phyloP scores from a whole-genome alignment of 2,113 vertebrate species.

The Strigops habroptila region DNA sequence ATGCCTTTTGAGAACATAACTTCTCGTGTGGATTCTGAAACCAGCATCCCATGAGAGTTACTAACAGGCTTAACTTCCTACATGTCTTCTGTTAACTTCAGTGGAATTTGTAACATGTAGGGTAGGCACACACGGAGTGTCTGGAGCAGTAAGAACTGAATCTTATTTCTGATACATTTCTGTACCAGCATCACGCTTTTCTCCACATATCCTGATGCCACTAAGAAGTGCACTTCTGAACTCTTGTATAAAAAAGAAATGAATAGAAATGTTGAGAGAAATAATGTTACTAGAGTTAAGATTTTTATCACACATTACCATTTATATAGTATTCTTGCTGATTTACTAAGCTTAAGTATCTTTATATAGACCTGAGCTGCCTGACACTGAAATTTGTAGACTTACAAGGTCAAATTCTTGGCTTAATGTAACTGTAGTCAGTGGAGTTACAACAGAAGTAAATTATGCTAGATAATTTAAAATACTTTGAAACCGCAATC shows the following conservation, averaged over 20 bases:
- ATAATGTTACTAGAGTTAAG: slow-evolving; percentile 15
- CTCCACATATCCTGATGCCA: slow-evolving; percentile 25
- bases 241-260: slow-evolving; percentile 42
- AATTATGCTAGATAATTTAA: slow-evolving; percentile 4
- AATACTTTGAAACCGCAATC: background rate
- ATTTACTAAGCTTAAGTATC: slow-evolving; percentile 13
- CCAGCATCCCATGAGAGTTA: background rate
- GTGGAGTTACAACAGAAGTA: background rate
- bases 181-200: slow-evolving; percentile 27
- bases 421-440: background rate
- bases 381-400: background rate
- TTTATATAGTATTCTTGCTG: background rate
- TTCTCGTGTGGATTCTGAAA: slow-evolving; percentile 30
- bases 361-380: slow-evolving; percentile 44
- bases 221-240: slow-evolving; percentile 52
- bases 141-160: background rate
- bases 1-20: slow-evolving; percentile 43
- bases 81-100: background rate
- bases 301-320: background rate
- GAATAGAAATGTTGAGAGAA: background rate
- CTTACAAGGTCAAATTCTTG: background rate
- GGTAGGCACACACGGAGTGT: background rate
- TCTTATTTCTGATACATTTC: background rate
- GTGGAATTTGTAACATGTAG: background rate
- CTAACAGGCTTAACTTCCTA: background rate